These are phyloP conservation scores for Australoheros facetus DNA, from an alignment of 2,797 vertebrate genomes.

Conservation along the genomic window DNA sequence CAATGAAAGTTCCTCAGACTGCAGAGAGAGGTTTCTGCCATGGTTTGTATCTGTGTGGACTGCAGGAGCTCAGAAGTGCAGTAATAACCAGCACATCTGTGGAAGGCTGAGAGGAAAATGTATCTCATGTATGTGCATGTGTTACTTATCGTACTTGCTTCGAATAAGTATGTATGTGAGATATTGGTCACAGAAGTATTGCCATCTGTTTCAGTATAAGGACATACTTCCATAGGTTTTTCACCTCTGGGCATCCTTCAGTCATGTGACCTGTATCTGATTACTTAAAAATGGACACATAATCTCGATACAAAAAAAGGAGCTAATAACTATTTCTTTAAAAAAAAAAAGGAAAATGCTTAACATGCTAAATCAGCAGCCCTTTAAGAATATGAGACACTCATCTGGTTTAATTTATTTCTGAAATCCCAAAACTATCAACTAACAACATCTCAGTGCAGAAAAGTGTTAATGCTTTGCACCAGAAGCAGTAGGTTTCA, in stretches of 20 bases:
- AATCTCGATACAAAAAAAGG: neutral
- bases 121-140: conserved; percentile 48
- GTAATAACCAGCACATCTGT: conserved; percentile 15
- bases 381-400: neutral
- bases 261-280: neutral
- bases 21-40: conserved; percentile 51
- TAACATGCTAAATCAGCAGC: neutral
- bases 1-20: conserved; percentile 79
- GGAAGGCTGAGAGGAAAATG: conserved; percentile 8
- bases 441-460: neutral
- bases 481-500: neutral
- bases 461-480: neutral
- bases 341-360: neutral
- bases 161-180: conserved; percentile 49
- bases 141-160: conserved; percentile 60
- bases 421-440: conserved; percentile 3
- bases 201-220: conserved; percentile 60
- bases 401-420: conserved; percentile 21
- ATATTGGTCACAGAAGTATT: conserved; percentile 45
- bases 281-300: neutral
- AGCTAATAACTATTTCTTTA: neutral
- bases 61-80: conserved; percentile 15
- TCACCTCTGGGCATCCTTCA: conserved; percentile 20
- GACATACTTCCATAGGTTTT: conserved; percentile 50
- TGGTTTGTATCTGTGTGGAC: conserved; percentile 15